Conservation (phyloP, 2,113 vertebrate genomes). For the Halcyon malimbica region DNA sequence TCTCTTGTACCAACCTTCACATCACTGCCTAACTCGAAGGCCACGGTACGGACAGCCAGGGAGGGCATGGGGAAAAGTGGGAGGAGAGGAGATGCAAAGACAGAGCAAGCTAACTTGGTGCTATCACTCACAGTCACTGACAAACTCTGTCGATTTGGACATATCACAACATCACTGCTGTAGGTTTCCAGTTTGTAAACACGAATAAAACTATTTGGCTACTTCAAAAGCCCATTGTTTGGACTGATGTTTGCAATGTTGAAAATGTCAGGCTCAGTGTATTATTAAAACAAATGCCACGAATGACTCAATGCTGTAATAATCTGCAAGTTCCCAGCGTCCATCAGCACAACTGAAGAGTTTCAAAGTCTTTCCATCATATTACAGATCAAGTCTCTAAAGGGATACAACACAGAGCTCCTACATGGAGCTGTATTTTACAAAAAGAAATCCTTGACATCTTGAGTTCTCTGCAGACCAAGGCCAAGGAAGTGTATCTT, state of each 20-base stretch:
- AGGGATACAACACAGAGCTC: neutral
- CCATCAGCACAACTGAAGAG: neutral
- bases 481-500: neutral
- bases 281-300: neutral
- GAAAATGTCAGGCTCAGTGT: neutral
- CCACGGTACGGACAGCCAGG: neutral
- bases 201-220: neutral
- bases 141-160: fast-evolving
- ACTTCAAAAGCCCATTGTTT: conserved; percentile 1
- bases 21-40: neutral
- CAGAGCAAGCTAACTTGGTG: neutral
- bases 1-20: neutral
- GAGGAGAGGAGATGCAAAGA: neutral
- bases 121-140: neutral
- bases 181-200: neutral
- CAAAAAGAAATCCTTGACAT: neutral
- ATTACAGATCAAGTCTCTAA: neutral
- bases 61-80: neutral
- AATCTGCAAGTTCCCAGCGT: neutral
- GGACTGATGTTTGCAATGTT: neutral
- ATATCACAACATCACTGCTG: neutral
- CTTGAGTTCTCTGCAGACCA: neutral
- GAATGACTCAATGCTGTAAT: neutral
- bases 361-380: neutral
- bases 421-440: neutral